Percentiles rank a stretch among this genome's conserved stretches.
These are phyloP conservation scores for Ichneumon xanthorius DNA, from an alignment of 2,888 invertebrate genomes.

Conservation along the genomic window DNA sequence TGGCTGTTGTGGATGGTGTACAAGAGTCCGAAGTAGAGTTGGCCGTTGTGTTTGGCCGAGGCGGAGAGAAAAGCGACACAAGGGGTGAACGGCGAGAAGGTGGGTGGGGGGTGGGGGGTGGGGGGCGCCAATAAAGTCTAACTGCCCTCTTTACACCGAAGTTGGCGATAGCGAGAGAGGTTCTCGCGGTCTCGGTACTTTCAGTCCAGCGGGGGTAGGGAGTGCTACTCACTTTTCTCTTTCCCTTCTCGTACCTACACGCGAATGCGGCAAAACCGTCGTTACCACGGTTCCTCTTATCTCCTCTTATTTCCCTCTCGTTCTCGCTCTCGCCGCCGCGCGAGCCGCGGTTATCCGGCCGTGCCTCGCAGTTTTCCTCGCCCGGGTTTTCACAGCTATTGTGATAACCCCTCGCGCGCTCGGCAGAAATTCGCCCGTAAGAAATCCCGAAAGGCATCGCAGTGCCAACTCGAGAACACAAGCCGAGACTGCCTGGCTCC, in stretches of 20 bases:
- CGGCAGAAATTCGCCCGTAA: conserved; percentile 68
- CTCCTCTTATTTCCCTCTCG: conserved; percentile 53
- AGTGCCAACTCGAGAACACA: conserved; percentile 61
- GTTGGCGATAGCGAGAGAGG: conserved; percentile 75
- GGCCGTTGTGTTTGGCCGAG: conserved; percentile 47
- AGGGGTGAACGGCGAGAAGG: background rate
- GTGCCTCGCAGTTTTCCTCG: conserved; percentile 55
- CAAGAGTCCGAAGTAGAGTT: conserved; percentile 32
- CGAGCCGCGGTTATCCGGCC: conserved; percentile 8
- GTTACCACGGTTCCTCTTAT: conserved; percentile 60
- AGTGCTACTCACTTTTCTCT: conserved; percentile 22
- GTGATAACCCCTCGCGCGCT: conserved; percentile 74
- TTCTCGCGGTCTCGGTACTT: conserved; percentile 66
- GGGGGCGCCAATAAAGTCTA: conserved; percentile 75
- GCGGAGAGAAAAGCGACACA: conserved; percentile 38
- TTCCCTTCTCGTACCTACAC: conserved; percentile 34
- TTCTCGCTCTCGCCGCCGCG: background rate
- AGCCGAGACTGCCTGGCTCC: conserved; percentile 61
- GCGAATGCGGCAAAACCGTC: conserved; percentile 56
- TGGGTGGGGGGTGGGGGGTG: too few relatives aligned
- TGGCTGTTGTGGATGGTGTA: conserved; percentile 26
- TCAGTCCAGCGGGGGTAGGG: conserved; percentile 1
- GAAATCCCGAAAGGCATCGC: conserved; percentile 76
- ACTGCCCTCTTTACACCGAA: conserved; percentile 76
- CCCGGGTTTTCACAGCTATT: conserved; percentile 77